Conservation (phyloP, 2,113 vertebrate genomes). For the Morphnarchus princeps region DNA sequence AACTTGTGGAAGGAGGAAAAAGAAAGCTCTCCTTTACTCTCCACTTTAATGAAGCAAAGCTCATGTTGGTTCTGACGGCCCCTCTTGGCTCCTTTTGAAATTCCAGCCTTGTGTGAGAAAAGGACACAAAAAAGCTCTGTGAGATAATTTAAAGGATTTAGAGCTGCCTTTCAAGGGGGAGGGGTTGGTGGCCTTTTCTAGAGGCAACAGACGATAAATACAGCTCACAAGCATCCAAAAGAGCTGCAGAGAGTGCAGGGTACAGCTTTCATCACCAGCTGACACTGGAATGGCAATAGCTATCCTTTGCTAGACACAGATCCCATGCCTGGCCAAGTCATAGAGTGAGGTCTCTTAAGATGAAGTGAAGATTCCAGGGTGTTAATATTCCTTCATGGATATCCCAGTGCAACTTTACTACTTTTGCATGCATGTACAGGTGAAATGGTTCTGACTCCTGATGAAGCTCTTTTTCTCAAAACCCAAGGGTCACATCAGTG, state of each 20-base stretch:
- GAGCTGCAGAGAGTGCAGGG: background rate
- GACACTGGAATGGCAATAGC: background rate
- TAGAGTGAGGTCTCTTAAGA: background rate
- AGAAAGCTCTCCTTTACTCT: constrained; percentile 26
- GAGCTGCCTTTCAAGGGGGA: constrained; percentile 31
- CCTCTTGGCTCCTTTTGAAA: constrained; percentile 42
- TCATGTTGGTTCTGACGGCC: constrained; percentile 13
- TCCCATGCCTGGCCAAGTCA: background rate
- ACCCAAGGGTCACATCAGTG: background rate
- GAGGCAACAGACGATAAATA: background rate
- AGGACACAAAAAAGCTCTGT: constrained; percentile 47
- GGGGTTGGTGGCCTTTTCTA: constrained; percentile 37
- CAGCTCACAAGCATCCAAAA: constrained; percentile 6
- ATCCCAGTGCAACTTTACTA: background rate
- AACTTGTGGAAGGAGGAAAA: constrained; percentile 13
- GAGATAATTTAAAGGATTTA: constrained; percentile 61
- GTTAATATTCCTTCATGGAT: background rate
- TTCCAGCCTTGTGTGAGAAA: constrained; percentile 39
- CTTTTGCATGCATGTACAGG: background rate
- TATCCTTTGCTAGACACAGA: background rate
- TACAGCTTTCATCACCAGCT: background rate
- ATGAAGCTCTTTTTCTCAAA: background rate
- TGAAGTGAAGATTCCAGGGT: background rate
- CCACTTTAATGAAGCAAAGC: constrained; percentile 48
- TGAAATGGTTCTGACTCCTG: background rate